A percentile compares a stretch with the other conserved stretches of the same genome.
phyloP scores from a whole-genome alignment of 2,113 vertebrate species.

The Paracyprichromis sp. region DNA sequence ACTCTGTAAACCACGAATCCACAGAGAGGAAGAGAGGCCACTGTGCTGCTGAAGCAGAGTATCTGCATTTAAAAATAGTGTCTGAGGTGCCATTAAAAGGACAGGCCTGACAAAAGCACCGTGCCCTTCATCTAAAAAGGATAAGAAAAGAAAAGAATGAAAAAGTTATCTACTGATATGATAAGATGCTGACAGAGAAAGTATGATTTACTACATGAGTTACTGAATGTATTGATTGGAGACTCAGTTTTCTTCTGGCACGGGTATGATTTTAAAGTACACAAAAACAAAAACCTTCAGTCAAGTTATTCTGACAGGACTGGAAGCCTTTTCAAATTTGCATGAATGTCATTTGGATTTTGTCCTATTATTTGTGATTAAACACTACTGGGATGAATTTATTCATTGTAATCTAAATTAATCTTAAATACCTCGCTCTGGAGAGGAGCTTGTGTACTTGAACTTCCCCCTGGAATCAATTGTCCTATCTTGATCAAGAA shows the following conservation, averaged over 20 bases:
- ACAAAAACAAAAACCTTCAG: neutral
- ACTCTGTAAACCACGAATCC: slow-evolving; percentile 8
- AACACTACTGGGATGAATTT: neutral
- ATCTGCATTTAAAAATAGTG: slow-evolving; percentile 10
- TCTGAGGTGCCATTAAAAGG: neutral
- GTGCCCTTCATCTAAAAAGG: neutral
- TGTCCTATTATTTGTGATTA: neutral
- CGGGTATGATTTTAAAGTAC: neutral
- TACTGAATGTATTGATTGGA: neutral
- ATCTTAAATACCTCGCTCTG: neutral
- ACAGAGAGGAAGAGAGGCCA: slow-evolving; percentile 7
- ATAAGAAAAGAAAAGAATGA: neutral
- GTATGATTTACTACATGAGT: neutral
- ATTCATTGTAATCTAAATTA: neutral
- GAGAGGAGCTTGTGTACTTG: neutral
- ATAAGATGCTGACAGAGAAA: neutral
- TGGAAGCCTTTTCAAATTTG: neutral
- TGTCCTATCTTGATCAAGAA: neutral
- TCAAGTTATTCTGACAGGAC: neutral
- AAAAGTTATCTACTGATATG: neutral
- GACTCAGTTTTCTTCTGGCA: neutral
- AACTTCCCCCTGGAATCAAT: neutral
- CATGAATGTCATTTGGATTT: neutral
- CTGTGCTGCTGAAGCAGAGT: neutral
- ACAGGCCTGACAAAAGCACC: neutral